A percentile compares a stretch with the other conserved stretches of the same genome.
These are phyloP conservation scores for Mactra quadrangularis DNA, from an alignment of 1,140 invertebrate genomes.

Conservation along the genomic window DNA sequence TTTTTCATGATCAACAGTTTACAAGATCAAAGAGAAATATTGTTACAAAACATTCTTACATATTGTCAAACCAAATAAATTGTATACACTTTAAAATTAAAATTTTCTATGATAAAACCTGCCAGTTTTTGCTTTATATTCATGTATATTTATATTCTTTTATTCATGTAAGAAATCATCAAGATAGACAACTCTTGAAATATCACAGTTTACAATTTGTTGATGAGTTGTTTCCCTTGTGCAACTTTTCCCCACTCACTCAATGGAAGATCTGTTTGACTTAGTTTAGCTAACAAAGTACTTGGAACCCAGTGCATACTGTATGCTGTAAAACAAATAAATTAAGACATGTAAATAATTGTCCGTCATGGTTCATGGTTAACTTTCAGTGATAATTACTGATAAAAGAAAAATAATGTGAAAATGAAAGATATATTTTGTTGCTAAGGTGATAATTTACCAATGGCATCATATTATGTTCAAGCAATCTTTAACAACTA, in stretches of 20 bases:
- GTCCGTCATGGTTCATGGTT: too few species aligned
- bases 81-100: too few species aligned
- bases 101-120: not conserved
- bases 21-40: too few species aligned
- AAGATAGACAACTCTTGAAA: not conserved
- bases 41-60: too few species aligned
- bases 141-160: not conserved
- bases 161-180: not conserved
- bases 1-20: too few species aligned
- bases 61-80: too few species aligned
- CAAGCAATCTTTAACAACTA: not conserved
- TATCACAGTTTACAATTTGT: not conserved
- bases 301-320: conserved; percentile 77
- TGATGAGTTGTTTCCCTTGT: conserved; percentile 54
- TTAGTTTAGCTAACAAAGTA: conserved; percentile 71
- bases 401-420: not conserved
- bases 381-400: too few species aligned
- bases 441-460: not conserved
- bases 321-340: conserved; percentile 61
- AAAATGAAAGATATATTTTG: not conserved
- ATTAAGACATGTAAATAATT: not conserved
- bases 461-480: not conserved
- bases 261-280: conserved; percentile 70
- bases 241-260: conserved; percentile 68
- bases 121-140: not conserved